Conservation (phyloP, 2,888 invertebrate genomes). For the Tipula confusa region DNA sequence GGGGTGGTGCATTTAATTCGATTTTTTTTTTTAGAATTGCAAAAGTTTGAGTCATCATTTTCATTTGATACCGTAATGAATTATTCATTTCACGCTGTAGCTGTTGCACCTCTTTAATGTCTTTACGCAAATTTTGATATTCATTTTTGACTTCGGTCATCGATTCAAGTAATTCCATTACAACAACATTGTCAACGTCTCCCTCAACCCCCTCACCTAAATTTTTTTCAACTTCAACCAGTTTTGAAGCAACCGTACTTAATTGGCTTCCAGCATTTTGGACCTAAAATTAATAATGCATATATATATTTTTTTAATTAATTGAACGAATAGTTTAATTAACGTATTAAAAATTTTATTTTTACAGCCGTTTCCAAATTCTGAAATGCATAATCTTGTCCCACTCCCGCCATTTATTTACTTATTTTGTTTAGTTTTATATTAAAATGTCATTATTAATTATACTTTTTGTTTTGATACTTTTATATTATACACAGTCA, state of each 20-base stretch:
- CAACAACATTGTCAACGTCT: conserved; percentile 58
- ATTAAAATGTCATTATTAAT: not conserved
- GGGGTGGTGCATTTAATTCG: conserved; percentile 51
- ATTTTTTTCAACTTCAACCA: conserved; percentile 64
- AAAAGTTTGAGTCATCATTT: conserved; percentile 65
- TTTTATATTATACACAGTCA: not conserved
- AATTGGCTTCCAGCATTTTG: conserved; percentile 68
- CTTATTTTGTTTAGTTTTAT: not conserved
- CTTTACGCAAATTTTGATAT: conserved; percentile 72
- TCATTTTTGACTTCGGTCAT: conserved; percentile 75
- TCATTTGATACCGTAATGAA: conserved; percentile 67
- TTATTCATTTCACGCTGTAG: conserved; percentile 72
- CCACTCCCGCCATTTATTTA: not conserved
- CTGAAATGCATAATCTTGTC: not conserved
- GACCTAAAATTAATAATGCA: conserved; percentile 52
- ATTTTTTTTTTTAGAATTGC: conserved; percentile 67
- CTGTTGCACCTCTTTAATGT: conserved; percentile 74
- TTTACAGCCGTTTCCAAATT: not conserved
- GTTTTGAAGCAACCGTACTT: conserved; percentile 68
- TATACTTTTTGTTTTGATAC: too few species aligned
- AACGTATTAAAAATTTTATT: not conserved
- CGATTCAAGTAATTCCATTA: conserved; percentile 68
- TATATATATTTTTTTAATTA: not conserved
- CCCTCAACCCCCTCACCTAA: conserved; percentile 39
- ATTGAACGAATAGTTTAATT: not conserved